Evolutionary conservation across 2,888 invertebrate species (phyloP).

Genomic region (Muschampia plurimacula): DNA sequence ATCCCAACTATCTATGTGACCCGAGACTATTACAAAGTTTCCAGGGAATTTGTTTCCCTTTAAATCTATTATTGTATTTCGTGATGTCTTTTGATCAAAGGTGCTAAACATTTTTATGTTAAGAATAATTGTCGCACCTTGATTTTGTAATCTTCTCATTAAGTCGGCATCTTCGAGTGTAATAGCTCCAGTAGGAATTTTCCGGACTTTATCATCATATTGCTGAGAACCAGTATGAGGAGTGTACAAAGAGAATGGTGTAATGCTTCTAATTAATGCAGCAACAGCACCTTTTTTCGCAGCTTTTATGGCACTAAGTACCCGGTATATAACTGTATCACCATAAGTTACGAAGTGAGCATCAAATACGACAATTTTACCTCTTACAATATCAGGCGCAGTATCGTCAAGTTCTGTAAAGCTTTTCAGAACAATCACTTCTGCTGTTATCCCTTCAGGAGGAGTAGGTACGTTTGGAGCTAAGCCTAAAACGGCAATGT

Average conservation of each 20-base stretch:
- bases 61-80: constrained; percentile 90
- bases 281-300: constrained; percentile 91
- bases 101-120: constrained; percentile 88
- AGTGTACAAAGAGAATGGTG: constrained; percentile 90
- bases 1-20: constrained; percentile 95
- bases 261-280: constrained; percentile 89
- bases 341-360: constrained; percentile 88
- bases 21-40: constrained; percentile 90
- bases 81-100: constrained; percentile 84
- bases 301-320: constrained; percentile 87
- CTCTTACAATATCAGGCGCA: constrained; percentile 75
- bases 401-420: constrained; percentile 88
- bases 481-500: constrained; percentile 88
- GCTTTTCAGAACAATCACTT: constrained; percentile 88
- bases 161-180: constrained; percentile 92
- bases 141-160: constrained; percentile 86
- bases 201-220: constrained; percentile 84
- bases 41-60: constrained; percentile 76
- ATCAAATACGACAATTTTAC: constrained; percentile 92
- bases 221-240: constrained; percentile 90
- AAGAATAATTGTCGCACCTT: constrained; percentile 71
- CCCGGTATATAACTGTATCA: constrained; percentile 87
- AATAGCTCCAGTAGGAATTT: constrained; percentile 90
- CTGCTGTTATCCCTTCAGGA: constrained; percentile 88
- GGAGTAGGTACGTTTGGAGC: constrained; percentile 90